phyloP scores from a whole-genome alignment of 23 tunicate species.

The Oikopleura dioica region DNA sequence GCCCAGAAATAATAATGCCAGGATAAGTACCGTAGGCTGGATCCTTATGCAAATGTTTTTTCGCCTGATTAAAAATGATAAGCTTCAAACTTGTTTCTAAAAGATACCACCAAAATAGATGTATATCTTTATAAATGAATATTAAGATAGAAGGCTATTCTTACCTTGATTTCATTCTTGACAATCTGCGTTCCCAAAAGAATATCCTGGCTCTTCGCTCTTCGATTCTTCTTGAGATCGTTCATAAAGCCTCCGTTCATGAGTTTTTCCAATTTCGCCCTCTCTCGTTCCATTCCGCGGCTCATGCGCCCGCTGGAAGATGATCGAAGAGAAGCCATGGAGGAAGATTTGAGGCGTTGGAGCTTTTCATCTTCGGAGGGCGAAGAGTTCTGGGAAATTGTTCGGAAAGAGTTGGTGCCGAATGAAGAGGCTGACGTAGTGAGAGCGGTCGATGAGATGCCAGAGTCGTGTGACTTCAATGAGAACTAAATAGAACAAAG shows the following conservation, averaged over 20 bases:
- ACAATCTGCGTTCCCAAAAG: not conserved
- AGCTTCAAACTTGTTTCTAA: too few relatives aligned
- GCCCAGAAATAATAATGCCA: too few relatives aligned
- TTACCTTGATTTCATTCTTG: not conserved
- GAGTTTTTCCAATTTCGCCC: not conserved
- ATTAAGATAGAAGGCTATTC: too few relatives aligned
- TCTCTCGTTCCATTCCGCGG: not conserved
- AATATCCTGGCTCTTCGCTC: not conserved
- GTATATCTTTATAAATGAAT: too few relatives aligned
- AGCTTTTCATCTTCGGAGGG: not conserved
- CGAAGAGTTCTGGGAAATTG: not conserved
- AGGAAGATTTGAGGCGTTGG: too few relatives aligned
- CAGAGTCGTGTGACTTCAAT: not conserved
- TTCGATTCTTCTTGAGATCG: too few relatives aligned
- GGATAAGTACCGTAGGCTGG: too few relatives aligned
- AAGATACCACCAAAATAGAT: too few relatives aligned
- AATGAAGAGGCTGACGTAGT: conserved; percentile 9
- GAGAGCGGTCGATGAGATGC: not conserved
- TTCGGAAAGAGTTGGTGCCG: not conserved
- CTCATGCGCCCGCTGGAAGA: not conserved
- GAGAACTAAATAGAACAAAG: too few relatives aligned
- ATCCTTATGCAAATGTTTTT: too few relatives aligned
- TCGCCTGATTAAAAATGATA: too few relatives aligned
- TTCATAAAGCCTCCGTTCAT: conserved; percentile 10
- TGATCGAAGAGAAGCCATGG: too few relatives aligned